These are phyloP conservation scores for Pristionchus mayeri DNA, from an alignment of 2,888 invertebrate genomes.

Conservation along the genomic window DNA sequence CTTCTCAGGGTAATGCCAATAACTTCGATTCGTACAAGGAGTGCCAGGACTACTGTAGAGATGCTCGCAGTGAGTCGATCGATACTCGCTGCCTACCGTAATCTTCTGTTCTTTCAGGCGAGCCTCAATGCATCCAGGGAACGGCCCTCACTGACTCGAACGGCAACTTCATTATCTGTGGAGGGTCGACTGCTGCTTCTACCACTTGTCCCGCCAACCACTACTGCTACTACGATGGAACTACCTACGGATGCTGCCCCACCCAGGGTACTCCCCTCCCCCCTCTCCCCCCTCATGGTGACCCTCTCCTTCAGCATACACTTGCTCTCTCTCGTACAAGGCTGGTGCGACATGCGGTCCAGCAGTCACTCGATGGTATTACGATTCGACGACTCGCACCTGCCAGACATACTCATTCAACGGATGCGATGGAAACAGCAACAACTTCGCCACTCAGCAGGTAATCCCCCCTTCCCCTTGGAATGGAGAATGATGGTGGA, in stretches of 20 bases:
- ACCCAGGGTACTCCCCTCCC: conserved; percentile 64
- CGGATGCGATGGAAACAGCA: conserved; percentile 76
- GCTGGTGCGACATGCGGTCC: conserved; percentile 75
- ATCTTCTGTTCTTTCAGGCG: conserved; percentile 54
- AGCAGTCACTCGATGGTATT: conserved; percentile 75
- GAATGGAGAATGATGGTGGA: not conserved
- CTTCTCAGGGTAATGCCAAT: conserved; percentile 71
- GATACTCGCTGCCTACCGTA: not conserved
- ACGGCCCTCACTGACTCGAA: conserved; percentile 75
- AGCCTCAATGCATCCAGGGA: conserved; percentile 76
- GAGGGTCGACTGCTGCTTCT: conserved; percentile 67
- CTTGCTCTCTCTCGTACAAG: conserved; percentile 74
- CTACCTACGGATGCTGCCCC: conserved; percentile 76
- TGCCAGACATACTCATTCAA: conserved; percentile 74
- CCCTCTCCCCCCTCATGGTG: not conserved
- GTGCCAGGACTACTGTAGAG: conserved; percentile 75
- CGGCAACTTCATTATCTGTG: conserved; percentile 75
- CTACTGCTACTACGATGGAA: conserved; percentile 76
- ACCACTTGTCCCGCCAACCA: conserved; percentile 75
- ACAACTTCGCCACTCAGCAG: conserved; percentile 73
- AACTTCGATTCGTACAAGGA: conserved; percentile 76
- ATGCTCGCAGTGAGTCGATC: conserved; percentile 64
- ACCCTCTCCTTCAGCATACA: conserved; percentile 68
- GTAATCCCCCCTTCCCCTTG: not conserved
- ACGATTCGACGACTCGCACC: conserved; percentile 64